Evolutionary conservation across 2,113 vertebrate species (phyloP), one percentile per base, ranked within the genome.

Genomic region (Camarhynchus parvulus): DNA sequence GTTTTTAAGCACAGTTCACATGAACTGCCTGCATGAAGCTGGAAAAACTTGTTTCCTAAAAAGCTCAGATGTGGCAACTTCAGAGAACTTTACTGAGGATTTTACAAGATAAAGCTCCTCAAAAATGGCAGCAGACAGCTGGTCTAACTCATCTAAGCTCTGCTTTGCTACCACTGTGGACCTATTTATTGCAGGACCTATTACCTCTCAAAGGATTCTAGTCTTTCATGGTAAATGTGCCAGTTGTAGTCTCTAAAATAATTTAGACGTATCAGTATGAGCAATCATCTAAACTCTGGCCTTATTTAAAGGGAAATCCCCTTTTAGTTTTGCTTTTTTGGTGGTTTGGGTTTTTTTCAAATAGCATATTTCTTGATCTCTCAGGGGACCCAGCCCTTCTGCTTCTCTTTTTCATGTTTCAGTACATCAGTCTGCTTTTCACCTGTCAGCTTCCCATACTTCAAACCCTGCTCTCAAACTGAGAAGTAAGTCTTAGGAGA

Each of bases 331-430:
- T 67, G n/a, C 56, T 20, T 68, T 73, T 73, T 73, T 35, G 5
- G 27, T 37, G 39, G 37, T 50, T 58, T 42, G 37, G 12, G 3
- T 14, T 50, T 39, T 39, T 39, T 79, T 66, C 28, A 7, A 72
- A 56, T 18, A 83, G 46, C 22, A 2, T 56, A 66, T 80, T 73
- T 92, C 30, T 78, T 81, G 44, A 77, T 64, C 31, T 79, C 84
- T 77, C 55, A 58, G 46, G 74, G 42, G 55, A 95, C 22, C 4
- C 11, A 87, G 25, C 9, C 11, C 19, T 76, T 76, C 74, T 79
- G 53, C 81, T 94, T 82, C 64, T 87, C 92, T 73, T 78, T 85
- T 85, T 77, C 19, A 41, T 78, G n/a, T 58, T 95, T 90, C 70
- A 68, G 27, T 87, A 14, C 10, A 79, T 30, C 44, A 77, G 47